Percentiles rank a stretch among this genome's conserved stretches.
Conservation (phyloP, 2,888 invertebrate genomes). For the Dasysyrphus tricinctus region DNA sequence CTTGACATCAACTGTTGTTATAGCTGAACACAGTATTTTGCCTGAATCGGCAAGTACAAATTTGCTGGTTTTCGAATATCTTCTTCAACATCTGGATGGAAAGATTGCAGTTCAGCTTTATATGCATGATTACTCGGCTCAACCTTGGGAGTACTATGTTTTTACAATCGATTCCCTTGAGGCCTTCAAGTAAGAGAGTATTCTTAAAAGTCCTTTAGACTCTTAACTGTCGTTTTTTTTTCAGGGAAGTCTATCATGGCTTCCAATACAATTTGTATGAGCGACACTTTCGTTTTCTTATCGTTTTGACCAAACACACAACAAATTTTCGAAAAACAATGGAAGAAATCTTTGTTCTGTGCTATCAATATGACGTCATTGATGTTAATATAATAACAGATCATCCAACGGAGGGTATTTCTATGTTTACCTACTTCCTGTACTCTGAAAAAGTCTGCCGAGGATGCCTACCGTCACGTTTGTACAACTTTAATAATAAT, state of each 20-base stretch:
- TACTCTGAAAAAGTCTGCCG: constrained; percentile 12
- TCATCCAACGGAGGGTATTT: not conserved
- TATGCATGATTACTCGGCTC: constrained; percentile 61
- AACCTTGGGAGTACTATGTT: constrained; percentile 77
- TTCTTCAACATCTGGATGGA: constrained; percentile 72
- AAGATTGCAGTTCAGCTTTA: constrained; percentile 77
- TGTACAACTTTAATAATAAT: constrained; percentile 76
- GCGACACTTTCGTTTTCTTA: constrained; percentile 20
- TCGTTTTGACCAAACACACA: constrained; percentile 26
- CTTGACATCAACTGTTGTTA: constrained; percentile 20
- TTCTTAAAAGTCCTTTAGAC: not conserved
- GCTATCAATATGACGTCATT: constrained; percentile 18
- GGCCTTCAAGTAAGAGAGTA: constrained; percentile 68
- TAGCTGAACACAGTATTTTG: constrained; percentile 7
- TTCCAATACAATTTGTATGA: constrained; percentile 14
- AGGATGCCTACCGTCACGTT: constrained; percentile 47
- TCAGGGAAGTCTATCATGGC: constrained; percentile 13
- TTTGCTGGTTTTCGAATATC: constrained; percentile 38
- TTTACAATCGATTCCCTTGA: constrained; percentile 78
- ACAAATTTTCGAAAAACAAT: not conserved
- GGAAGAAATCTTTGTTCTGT: constrained; percentile 5
- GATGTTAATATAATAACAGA: constrained; percentile 23
- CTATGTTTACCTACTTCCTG: constrained; percentile 13
- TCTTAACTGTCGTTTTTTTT: not conserved
- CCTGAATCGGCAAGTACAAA: not conserved